Percentiles rank a stretch among this genome's conserved stretches.
Evolutionary conservation across 2,888 invertebrate genomes (phyloP).

Genomic region (Aporophyla lueneburgensis): DNA sequence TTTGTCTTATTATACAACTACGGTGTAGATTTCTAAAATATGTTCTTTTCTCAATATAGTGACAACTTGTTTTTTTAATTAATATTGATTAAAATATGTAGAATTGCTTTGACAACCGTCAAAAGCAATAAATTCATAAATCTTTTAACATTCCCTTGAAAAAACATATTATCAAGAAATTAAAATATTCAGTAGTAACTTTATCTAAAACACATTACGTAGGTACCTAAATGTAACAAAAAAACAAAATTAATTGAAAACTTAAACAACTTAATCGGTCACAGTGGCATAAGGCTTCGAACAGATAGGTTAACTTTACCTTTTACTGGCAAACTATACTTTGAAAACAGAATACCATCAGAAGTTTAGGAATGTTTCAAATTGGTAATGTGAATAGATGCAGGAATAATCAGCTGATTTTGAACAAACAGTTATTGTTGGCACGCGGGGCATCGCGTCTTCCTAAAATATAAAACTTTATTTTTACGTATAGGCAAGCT

Average conservation of each 20-base stretch:
- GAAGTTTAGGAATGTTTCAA: background rate
- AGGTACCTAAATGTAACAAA: no score
- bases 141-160: background rate
- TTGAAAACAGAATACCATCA: background rate
- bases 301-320: no score
- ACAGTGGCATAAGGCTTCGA: background rate
- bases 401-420: constrained; percentile 39
- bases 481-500: constrained; percentile 13
- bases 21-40: background rate
- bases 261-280: no score
- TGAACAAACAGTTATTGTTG: constrained; percentile 31
- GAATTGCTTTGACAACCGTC: background rate
- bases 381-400: background rate
- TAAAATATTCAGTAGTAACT: background rate
- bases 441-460: constrained; percentile 6
- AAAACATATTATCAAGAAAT: background rate
- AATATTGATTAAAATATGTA: background rate
- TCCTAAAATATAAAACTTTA: constrained; percentile 36
- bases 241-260: no score
- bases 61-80: background rate
- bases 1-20: background rate
- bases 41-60: no score
- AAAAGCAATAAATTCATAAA: no score
- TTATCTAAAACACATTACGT: background rate
- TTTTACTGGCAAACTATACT: background rate